A percentile compares a stretch with the other conserved stretches of the same genome.
phyloP scores from a whole-genome alignment of 2,797 vertebrate species.

The Pangasius sanitwongsei region DNA sequence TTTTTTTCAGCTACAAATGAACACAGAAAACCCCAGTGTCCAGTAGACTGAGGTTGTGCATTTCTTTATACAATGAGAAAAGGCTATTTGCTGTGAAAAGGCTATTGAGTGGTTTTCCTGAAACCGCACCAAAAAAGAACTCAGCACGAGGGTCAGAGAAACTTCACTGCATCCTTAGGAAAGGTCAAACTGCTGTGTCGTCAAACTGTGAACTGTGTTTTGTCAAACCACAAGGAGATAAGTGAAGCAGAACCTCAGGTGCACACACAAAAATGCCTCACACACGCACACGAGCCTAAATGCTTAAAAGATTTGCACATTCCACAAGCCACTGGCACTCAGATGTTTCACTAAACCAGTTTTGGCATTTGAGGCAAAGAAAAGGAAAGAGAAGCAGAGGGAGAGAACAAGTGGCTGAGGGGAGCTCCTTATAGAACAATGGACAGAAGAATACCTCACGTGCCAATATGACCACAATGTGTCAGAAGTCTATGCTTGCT shows the following conservation, averaged over 20 bases:
- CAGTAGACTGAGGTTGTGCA: slow-evolving; percentile 1
- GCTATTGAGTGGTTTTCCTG: slow-evolving; percentile 45
- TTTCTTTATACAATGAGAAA: slow-evolving; percentile 31
- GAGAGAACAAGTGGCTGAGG: not conserved
- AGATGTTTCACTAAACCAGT: slow-evolving; percentile 45
- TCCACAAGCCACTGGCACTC: slow-evolving; percentile 44
- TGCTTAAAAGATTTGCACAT: slow-evolving; percentile 41
- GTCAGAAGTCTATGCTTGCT: slow-evolving; percentile 1
- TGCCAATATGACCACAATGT: slow-evolving; percentile 10
- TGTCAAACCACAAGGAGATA: slow-evolving; percentile 47
- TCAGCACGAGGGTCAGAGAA: slow-evolving; percentile 43
- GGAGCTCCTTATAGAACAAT: not conserved
- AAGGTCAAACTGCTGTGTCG: slow-evolving; percentile 48
- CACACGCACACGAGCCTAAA: slow-evolving; percentile 42
- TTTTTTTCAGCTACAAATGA: slow-evolving; percentile 1
- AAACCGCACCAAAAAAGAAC: slow-evolving; percentile 43
- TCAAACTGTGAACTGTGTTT: slow-evolving; percentile 55
- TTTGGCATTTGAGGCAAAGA: slow-evolving; percentile 45
- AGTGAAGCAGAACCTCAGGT: slow-evolving; percentile 49
- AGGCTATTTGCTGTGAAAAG: slow-evolving; percentile 50
- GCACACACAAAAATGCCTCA: slow-evolving; percentile 35
- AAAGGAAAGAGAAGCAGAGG: not conserved
- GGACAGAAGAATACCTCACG: slow-evolving; percentile 37
- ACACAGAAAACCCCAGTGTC: not conserved
- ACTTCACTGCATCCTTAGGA: slow-evolving; percentile 45